phyloP scores from a whole-genome alignment of 1,140 invertebrate species.

The Kradibia gibbosae region DNA sequence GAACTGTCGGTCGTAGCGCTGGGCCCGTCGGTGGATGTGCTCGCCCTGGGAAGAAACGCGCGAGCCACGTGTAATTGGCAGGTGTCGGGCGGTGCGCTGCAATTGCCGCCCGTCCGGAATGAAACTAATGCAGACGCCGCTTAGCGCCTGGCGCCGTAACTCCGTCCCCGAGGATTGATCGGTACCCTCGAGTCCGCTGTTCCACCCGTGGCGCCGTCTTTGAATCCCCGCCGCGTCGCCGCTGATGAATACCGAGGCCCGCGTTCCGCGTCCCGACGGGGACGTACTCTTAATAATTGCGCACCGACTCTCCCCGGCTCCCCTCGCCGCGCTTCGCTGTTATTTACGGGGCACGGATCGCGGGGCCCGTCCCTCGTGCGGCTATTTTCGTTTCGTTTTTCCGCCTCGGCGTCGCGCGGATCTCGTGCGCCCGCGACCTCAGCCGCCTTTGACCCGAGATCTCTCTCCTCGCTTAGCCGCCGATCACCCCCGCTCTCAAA shows the following conservation, averaged over 20 bases:
- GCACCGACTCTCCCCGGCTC: not conserved
- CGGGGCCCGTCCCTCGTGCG: not conserved
- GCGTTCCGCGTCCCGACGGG: slow-evolving; percentile 18
- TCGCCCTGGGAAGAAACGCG: too few species aligned
- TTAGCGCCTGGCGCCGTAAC: not conserved
- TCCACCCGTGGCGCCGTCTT: not conserved
- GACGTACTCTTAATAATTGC: slow-evolving; percentile 38
- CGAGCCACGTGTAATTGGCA: too few species aligned
- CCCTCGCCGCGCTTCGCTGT: not conserved
- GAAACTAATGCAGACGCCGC: slow-evolving; percentile 28
- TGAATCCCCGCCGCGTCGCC: not conserved
- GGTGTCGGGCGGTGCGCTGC: not conserved
- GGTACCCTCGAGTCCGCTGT: not conserved
- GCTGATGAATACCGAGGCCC: not conserved
- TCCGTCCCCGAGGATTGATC: not conserved
- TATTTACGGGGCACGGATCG: slow-evolving; percentile 31
- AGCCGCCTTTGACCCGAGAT: not conserved
- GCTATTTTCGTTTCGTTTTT: not conserved
- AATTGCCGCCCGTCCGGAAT: slow-evolving; percentile 10
- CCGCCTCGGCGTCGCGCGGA: too few species aligned
- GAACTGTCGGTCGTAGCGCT: too few species aligned
- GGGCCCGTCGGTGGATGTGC: too few species aligned
- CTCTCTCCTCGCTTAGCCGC: not conserved
- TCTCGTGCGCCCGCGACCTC: too few species aligned
- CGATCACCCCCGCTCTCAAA: not conserved